Evolutionary conservation across 2,888 invertebrate species (phyloP).

Genomic region (Tupiocoris notatus): DNA sequence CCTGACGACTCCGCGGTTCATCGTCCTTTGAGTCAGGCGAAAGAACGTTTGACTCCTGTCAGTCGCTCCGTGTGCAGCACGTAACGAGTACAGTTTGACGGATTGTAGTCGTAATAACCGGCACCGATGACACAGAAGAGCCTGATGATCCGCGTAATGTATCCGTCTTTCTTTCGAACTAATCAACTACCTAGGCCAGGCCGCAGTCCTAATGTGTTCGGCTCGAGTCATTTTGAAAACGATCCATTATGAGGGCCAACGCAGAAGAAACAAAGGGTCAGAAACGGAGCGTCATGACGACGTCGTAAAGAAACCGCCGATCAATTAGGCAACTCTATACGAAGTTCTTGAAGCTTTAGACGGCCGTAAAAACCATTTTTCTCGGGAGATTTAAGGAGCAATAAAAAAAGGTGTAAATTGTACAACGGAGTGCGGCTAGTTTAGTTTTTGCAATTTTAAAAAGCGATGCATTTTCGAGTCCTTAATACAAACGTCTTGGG

Average conservation of each 20-base stretch:
- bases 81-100: conserved; percentile 20
- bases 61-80: no score
- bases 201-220: neutral
- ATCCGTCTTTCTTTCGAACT: conserved; percentile 29
- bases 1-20: no score
- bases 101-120: conserved; percentile 18
- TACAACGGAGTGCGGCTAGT: no score
- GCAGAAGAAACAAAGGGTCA: neutral
- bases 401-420: no score
- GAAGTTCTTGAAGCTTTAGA: no score
- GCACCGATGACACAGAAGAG: no score
- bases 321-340: neutral
- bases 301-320: neutral
- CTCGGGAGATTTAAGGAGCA: no score
- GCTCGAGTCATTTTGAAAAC: neutral
- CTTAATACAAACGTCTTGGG: no score
- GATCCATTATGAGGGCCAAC: neutral
- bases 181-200: conserved; percentile 5
- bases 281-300: neutral
- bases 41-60: no score
- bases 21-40: no score
- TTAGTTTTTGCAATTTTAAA: no score
- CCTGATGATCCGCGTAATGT: conserved; percentile 31
- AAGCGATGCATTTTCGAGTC: no score
- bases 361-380: neutral